Evolutionary conservation across 2,888 invertebrate genomes (phyloP).

Genomic region (Myathropa florea): DNA sequence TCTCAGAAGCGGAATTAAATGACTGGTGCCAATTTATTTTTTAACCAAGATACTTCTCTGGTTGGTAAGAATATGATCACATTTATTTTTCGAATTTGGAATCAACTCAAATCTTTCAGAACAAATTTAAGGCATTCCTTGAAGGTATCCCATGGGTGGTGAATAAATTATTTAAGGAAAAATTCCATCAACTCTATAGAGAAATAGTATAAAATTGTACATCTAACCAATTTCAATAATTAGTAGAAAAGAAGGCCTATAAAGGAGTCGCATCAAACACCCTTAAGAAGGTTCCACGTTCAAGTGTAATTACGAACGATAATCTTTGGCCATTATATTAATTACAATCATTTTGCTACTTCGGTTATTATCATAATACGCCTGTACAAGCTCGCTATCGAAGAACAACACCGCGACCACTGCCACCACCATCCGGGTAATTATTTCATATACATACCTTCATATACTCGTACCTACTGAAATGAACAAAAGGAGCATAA

Average conservation of each 20-base stretch:
- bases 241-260: background rate
- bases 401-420: constrained; percentile 37
- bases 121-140: too few species aligned
- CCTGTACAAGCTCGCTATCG: constrained; percentile 59
- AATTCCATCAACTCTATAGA: background rate
- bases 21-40: too few species aligned
- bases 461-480: background rate
- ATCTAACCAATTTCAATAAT: background rate
- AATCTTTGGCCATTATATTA: constrained; percentile 73
- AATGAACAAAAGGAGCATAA: constrained; percentile 42
- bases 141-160: too few species aligned
- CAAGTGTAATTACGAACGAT: constrained; percentile 72
- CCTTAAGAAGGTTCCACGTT: constrained; percentile 27
- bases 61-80: too few species aligned
- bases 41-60: too few species aligned
- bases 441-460: constrained; percentile 47
- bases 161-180: background rate
- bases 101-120: too few species aligned
- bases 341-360: constrained; percentile 72
- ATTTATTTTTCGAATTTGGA: too few species aligned
- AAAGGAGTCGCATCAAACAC: background rate
- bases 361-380: constrained; percentile 70
- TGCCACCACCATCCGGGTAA: constrained; percentile 57
- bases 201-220: background rate
- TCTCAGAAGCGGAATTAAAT: too few species aligned